Evolutionary conservation across 2,888 invertebrate genomes (phyloP), one percentile per base, ranked within the genome.

Genomic region (Apodemia duryi): DNA sequence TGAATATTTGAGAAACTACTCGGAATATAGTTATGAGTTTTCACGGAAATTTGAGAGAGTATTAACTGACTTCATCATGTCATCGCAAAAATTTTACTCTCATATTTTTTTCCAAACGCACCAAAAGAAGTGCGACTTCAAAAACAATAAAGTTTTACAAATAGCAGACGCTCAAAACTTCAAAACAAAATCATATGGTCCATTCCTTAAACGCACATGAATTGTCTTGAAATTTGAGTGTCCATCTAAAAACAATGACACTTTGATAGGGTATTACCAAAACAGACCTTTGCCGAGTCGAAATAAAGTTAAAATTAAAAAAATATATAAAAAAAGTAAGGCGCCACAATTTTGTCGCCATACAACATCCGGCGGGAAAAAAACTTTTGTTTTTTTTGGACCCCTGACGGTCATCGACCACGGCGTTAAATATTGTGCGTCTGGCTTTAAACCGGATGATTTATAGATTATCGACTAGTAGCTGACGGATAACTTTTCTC

Each of bases 331-430:
- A 70, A 71, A 70, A 71, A 63, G 60, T 51, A 66, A 82, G 90
- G 88, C 90, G 90, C 89, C 89, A 86, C 78, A 76, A 73, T 77
- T 83, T 85, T 85, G 88, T 86, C 88, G 86, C 88, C 87, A 79
- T 72, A 77, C 83, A 80, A 88, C 84, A 87, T 89, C 90, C 90
- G 90, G 46, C 46, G 88, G 85, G 81, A 69, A 71, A 73, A 74
- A 72, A 68, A 66, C 54, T 65, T 66, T 71, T 70, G 69, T 73
- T 74, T 71, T 62, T 71, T 72, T 71, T 67, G 71, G 77, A 76
- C 76, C 76, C 77, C 77, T 75, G 74, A 77, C 77, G 82, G 83
- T 85, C 83, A 83, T 76, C 80, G 84, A 77, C 82, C 82, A 81
- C 77, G 74, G 77, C 76, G 78, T 80, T 83, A 79, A 83, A 80